Base-by-base conservation (phyloP, 2,888 invertebrate genomes). In the Teleogryllus oceanicus region DNA sequence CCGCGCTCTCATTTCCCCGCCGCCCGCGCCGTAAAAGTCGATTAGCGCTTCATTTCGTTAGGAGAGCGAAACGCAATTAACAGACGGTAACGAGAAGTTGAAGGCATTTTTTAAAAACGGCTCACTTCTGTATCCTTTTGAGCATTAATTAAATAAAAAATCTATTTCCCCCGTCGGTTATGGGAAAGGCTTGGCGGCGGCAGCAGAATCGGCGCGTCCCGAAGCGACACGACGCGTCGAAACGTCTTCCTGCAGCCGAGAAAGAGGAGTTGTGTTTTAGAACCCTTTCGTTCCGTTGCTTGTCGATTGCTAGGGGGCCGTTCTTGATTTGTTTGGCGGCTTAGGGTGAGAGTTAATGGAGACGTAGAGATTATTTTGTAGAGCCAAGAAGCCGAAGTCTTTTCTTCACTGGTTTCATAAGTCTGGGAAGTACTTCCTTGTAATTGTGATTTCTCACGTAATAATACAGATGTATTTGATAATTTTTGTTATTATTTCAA, bases 31-130 rank as follows among this genome's bases (percentile, higher is more conserved):
- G 81, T 76, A 82, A 82, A 82, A 82, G 81, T 81, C 82, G 81
- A 82, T 82, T 82, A 82, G 79, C 81, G 80, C 78, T 80, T 79
- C 81, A 81, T 81, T 82, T 81, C 81, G 81, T 82, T 82, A 82
- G 80, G 81, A 82, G 81, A 77, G 78, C 75, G 80, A 80, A 82
- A 81, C 76, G 79, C 79, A 82, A 81, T 82, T 81, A 82, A 81
- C 81, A 82, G 78, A 49, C 81, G 81, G 81, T 81, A 82, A 82
- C 81, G 82, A 82, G 81, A 82, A 80, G 76, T 82, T 80, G 78
- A 79, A 81, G 82, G 82, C 79, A 80, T 82, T 82, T 82, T 82
- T 81, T 81, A 82, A 80, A 80, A 79, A 80, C 81, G 76, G 79
- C 80, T 81, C 81, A 80, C 79, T 82, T 80, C 80, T 79, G 79